A percentile compares a stretch with the other conserved stretches of the same genome.
Evolutionary conservation across 2,797 vertebrate genomes (phyloP).

Genomic region (Melanotaenia boesemani): DNA sequence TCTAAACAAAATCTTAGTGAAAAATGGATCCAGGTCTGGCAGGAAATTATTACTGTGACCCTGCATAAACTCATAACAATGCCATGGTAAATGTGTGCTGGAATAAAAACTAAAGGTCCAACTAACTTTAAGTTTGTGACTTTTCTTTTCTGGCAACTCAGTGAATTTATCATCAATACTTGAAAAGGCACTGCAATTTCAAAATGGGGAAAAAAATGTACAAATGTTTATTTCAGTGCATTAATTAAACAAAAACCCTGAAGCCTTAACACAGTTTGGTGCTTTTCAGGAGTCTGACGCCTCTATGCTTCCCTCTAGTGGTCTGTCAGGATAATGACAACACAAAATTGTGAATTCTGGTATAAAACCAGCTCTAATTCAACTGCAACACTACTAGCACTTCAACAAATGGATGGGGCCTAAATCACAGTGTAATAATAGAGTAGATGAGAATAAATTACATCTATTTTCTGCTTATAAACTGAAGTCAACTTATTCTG

Average conservation of each 20-base stretch:
- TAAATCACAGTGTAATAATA: not conserved
- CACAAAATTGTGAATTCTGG: not conserved
- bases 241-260: not conserved
- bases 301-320: slow-evolving; percentile 52
- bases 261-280: not conserved
- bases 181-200: not conserved
- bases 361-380: not conserved
- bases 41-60: not conserved
- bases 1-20: not conserved
- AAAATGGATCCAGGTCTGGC: not conserved
- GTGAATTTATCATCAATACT: not conserved
- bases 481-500: not conserved
- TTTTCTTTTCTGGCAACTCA: not conserved
- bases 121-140: not conserved
- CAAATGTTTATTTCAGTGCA: not conserved
- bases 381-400: not conserved
- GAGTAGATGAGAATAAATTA: not conserved
- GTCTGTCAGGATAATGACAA: slow-evolving; percentile 21
- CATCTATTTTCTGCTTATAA: not conserved
- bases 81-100: not conserved
- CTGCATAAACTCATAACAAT: not conserved
- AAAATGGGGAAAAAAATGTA: not conserved
- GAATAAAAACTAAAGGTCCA: not conserved
- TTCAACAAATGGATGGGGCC: not conserved
- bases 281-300: not conserved